Evolutionary conservation across 2,888 invertebrate genomes (phyloP), one percentile per base, ranked within the genome.

Genomic region (Orchesellides sinensis): DNA sequence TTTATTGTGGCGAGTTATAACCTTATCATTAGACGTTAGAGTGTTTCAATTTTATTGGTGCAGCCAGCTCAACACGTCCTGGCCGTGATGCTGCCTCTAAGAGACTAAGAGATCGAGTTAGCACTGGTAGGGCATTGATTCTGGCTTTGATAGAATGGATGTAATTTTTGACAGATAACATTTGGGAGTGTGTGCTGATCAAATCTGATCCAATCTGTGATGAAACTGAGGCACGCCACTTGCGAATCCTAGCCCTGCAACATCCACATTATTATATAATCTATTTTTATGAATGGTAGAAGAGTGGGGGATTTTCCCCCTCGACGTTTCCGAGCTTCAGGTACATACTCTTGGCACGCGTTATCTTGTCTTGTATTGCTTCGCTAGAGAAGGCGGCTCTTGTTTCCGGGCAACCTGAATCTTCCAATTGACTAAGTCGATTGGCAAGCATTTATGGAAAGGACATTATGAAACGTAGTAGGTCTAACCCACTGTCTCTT

Each of bases 141-240:
- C 75, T 47, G 19, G 61, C 14, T 27, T 65, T 66, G 0, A 75
- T 35, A 21, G 75, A 19, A n/a, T 66, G 47, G 0, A 75, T 19
- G 23, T 45, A 75, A 19, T 29, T 35, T 32, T 35, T 63, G 12
- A 65, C 75, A 0, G 65, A 35, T 32, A 75, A 21, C 66, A 54
- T 32, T 0, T 35, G 47, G 0, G 65, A 52, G 10, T 65, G 49
- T 2, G 19, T 45, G 4, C 17, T 35, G 0, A 75, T 8, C 75
- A 52, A 75, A n/a, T n/a, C n/a, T n/a, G n/a, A n/a, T n/a, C n/a
- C n/a, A n/a, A n/a, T n/a, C n/a, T n/a, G n/a, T n/a, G n/a, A n/a
- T n/a, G n/a, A n/a, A n/a, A n/a, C n/a, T n/a, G n/a, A n/a, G n/a
- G n/a, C n/a, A n/a, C n/a, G n/a, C n/a, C n/a, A n/a, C n/a, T n/a